Evolutionary conservation across 2,113 vertebrate genomes (phyloP).

Genomic region (Falco punctatus): DNA sequence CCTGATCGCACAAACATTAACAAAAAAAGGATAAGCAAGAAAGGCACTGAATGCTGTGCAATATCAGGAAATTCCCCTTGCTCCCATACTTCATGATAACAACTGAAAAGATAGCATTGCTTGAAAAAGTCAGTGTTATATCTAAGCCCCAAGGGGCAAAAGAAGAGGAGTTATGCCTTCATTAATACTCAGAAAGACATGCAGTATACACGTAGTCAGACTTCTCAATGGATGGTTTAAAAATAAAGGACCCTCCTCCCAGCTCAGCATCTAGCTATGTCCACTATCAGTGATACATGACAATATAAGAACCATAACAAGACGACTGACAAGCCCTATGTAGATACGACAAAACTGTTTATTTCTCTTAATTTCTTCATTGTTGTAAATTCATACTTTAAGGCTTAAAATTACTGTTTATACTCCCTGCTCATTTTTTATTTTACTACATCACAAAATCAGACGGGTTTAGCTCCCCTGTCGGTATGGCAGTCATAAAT

Average conservation of each 20-base stretch:
- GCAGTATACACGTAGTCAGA: background rate
- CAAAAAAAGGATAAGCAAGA: background rate
- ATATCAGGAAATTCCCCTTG: background rate
- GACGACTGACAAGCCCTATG: background rate
- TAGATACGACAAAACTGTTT: background rate
- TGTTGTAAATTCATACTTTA: background rate
- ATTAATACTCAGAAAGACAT: background rate
- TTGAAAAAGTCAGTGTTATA: background rate
- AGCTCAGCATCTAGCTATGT: background rate
- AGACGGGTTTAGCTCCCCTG: background rate
- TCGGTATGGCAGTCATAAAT: background rate
- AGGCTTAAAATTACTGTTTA: background rate
- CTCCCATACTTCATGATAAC: background rate
- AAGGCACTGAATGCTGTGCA: background rate
- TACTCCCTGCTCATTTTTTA: background rate
- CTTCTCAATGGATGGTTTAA: background rate
- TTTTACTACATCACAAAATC: background rate
- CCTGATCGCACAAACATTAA: background rate
- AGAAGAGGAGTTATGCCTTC: background rate
- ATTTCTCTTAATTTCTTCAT: background rate
- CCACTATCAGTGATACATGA: background rate
- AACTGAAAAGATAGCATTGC: background rate
- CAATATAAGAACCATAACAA: background rate
- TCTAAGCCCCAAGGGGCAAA: background rate
- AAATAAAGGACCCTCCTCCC: background rate